phyloP scores from a whole-genome alignment of 2,888 invertebrate genomes.

The Branchipolynoe longqiensis region DNA sequence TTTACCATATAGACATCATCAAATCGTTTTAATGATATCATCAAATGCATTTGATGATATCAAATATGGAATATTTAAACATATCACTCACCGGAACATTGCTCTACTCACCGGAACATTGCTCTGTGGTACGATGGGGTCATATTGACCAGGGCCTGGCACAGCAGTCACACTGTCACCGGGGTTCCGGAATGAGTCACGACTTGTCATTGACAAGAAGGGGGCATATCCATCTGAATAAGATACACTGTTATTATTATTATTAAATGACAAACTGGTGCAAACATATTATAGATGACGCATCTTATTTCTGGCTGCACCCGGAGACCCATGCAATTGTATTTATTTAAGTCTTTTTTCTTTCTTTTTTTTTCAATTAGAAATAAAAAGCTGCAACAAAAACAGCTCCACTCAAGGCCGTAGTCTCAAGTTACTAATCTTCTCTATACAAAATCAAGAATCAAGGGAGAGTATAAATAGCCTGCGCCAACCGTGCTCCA shows the following conservation, averaged over 20 bases:
- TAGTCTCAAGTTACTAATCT: no score
- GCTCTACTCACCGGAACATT: slow-evolving; percentile 71
- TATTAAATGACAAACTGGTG: no score
- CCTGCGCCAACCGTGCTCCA: no score
- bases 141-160: slow-evolving; percentile 82
- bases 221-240: slow-evolving; percentile 82
- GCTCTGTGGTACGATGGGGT: slow-evolving; percentile 74
- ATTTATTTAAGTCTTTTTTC: background rate
- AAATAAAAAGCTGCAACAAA: no score
- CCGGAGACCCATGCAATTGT: background rate
- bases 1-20: no score
- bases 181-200: slow-evolving; percentile 79
- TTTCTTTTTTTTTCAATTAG: background rate
- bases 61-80: no score
- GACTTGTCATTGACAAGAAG: slow-evolving; percentile 80
- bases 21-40: no score
- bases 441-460: no score
- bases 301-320: background rate
- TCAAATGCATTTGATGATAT: no score
- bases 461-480: no score
- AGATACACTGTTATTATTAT: no score
- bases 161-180: slow-evolving; percentile 79
- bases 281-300: background rate
- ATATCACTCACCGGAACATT: background rate
- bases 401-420: no score